Conservation (phyloP, 1,140 invertebrate species). For the Chymomyza costata region DNA sequence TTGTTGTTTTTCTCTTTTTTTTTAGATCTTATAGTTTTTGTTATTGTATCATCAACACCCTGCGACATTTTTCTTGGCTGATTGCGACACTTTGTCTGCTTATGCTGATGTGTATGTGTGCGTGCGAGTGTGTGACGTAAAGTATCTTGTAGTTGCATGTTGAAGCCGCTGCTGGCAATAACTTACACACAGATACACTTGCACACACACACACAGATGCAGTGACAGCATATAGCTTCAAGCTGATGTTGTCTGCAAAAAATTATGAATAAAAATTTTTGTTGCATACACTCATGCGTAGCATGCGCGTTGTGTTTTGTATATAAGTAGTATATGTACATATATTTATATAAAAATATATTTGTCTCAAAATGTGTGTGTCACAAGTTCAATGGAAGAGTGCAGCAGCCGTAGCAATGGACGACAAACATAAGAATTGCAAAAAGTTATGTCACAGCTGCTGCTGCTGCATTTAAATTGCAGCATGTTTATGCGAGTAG, state of each 20-base stretch:
- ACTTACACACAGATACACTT: constrained; percentile 14
- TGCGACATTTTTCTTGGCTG: constrained; percentile 44
- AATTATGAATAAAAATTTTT: constrained; percentile 56
- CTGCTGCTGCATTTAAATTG: too few relatives aligned
- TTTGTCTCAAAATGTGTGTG: too few relatives aligned
- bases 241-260: constrained; percentile 4
- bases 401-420: too few relatives aligned
- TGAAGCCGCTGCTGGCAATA: constrained; percentile 24
- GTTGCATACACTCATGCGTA: constrained; percentile 33
- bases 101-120: constrained; percentile 14
- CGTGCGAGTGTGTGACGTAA: constrained; percentile 46
- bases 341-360: too few relatives aligned
- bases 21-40: too few relatives aligned
- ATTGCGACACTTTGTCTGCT: constrained; percentile 60
- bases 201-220: background rate
- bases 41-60: constrained; percentile 36
- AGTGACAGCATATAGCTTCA: constrained; percentile 4
- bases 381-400: constrained; percentile 35
- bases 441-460: too few relatives aligned
- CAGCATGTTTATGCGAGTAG: too few relatives aligned
- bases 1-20: constrained; percentile 20
- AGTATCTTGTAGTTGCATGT: constrained; percentile 63
- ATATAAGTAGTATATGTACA: too few relatives aligned
- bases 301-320: too few relatives aligned
- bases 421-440: too few relatives aligned